These are phyloP conservation scores for Halcyon malimbica DNA, from an alignment of 2,113 vertebrate genomes.

Conservation along the genomic window DNA sequence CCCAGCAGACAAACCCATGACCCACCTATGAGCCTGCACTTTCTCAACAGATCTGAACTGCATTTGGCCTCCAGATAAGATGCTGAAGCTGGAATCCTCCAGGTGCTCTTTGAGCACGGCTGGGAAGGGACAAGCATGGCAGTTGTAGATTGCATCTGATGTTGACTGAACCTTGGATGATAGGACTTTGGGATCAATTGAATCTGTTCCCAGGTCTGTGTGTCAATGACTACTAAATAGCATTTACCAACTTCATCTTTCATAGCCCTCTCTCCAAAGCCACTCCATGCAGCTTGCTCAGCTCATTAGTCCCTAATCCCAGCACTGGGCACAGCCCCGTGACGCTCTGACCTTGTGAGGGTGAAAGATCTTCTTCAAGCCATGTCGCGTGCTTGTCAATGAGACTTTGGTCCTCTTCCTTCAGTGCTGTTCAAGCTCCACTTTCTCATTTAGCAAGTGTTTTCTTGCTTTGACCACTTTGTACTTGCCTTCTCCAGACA, in stretches of 20 bases:
- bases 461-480: not conserved
- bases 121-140: fast-evolving
- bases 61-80: not conserved
- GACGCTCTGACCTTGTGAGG: not conserved
- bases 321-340: not conserved
- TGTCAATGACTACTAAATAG: not conserved
- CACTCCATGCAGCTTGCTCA: fast-evolving
- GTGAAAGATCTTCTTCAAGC: not conserved
- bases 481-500: fast-evolving
- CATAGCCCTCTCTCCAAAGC: fast-evolving
- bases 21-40: fast-evolving
- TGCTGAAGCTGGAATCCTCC: not conserved
- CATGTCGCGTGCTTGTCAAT: fast-evolving
- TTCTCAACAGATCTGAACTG: not conserved
- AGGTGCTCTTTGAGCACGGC: fast-evolving
- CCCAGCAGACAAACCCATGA: not conserved
- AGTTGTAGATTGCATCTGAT: fast-evolving
- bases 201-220: not conserved
- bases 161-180: fast-evolving
- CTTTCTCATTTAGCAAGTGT: not conserved
- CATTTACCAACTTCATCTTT: not conserved
- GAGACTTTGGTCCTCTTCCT: not conserved
- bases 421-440: fast-evolving
- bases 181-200: not conserved
- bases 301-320: not conserved